Base-by-base conservation (phyloP, 1,140 invertebrate genomes). In the Ceratosolen solmsi region DNA sequence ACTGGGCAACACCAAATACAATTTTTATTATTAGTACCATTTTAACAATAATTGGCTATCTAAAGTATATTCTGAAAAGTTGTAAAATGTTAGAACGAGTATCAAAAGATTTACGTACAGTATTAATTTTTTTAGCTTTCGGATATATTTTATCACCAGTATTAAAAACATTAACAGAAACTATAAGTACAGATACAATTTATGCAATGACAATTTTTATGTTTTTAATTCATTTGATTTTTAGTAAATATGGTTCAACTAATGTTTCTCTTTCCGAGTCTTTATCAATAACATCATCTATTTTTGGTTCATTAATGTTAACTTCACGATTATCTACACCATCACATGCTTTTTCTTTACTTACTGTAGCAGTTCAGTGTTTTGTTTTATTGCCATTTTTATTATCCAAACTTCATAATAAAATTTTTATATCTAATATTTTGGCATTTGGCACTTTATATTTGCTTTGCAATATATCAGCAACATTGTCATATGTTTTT, bases 141-240 rank as follows among this genome's bases (percentile, higher is more conserved):
- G 96, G 96, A 33, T 97, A 96, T 87, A 93, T 97, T 56, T 93
- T 98, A 68, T 98, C 97, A 0, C 97, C 98, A 0, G 94, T 99
- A 36, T 91, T 99, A n/a, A 97, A 98, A 90, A 99, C 97, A 0
- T 92, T 99, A 49, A 99, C 98, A 0, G 96, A 98, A 89, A 98
- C 97, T 0, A 96, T 99, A 0, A 98, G 97, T 87, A 99, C 98
- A 1, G 98, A 99, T 89, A 99, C 98, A 2, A 99, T 99, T 87
- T 99, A 99, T 87, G 96, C 96, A 1, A 97, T 95, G 92, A 95
- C 97, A 30, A 94, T 96, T 70, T 93, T 97, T 54, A 97, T 98
- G 94, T 94, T 99, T 89, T 85, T 97, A 0, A 91, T 96, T 9
- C 97, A 99, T 92, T 92, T 99, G 51, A 93, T 97, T 79, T 98